phyloP scores from a whole-genome alignment of 2,113 vertebrate species.

The Poeciliopsis retropinna region DNA sequence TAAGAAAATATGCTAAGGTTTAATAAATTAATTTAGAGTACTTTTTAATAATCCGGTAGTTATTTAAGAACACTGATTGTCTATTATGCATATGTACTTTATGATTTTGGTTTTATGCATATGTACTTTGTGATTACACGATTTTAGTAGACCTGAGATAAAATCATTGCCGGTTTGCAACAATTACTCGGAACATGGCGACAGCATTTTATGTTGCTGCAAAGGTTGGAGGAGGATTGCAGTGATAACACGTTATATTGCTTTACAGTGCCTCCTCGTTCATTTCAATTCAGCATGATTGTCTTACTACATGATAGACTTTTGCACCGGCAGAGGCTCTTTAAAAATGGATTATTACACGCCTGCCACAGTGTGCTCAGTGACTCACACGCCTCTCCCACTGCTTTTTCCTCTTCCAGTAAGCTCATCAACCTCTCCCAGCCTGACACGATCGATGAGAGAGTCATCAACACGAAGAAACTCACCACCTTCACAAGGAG shows the following conservation, averaged over 20 bases:
- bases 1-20: not conserved
- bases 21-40: not conserved
- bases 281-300: not conserved
- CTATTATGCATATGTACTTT: not conserved
- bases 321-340: not conserved
- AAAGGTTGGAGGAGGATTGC: constrained; percentile 1
- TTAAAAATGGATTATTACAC: fast-evolving
- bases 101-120: not conserved
- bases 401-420: constrained; percentile 75
- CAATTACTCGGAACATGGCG: not conserved
- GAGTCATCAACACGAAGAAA: constrained; percentile 96
- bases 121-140: not conserved
- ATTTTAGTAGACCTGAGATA: not conserved
- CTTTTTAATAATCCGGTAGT: not conserved
- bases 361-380: not conserved
- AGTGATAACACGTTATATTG: constrained; percentile 16
- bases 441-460: constrained; percentile 95
- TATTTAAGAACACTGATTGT: not conserved
- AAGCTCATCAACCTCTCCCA: constrained; percentile 98
- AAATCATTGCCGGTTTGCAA: not conserved
- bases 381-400: not conserved
- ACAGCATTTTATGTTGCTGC: not conserved
- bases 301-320: not conserved
- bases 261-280: constrained; percentile 14
- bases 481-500: constrained; percentile 91